A percentile compares a stretch with the other conserved stretches of the same genome.
Conservation (phyloP, 2,113 vertebrate genomes). For the Indicator maculatus region DNA sequence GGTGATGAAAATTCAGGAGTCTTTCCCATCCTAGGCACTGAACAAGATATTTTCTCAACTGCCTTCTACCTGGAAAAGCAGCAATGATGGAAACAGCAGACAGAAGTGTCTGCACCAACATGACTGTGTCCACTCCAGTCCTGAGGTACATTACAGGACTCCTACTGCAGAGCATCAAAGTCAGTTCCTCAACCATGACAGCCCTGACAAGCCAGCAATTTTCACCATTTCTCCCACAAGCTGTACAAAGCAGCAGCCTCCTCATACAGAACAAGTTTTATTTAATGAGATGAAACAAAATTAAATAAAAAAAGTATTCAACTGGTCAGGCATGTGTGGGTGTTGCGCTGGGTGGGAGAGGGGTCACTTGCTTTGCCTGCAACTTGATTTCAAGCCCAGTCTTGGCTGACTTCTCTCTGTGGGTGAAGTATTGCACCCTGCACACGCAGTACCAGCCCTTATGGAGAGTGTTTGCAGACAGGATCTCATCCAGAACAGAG, state of each 20-base stretch:
- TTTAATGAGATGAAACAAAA: background rate
- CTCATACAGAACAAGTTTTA: accelerated
- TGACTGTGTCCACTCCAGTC: accelerated
- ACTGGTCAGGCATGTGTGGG: accelerated
- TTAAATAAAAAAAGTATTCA: accelerated
- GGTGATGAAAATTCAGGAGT: background rate
- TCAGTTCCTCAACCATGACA: accelerated
- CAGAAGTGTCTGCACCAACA: accelerated
- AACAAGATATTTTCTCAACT: background rate
- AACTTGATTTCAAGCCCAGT: background rate
- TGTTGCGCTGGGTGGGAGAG: background rate
- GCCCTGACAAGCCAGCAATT: background rate
- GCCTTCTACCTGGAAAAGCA: background rate
- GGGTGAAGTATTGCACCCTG: background rate
- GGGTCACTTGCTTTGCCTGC: background rate
- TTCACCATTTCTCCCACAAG: background rate
- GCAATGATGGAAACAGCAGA: background rate
- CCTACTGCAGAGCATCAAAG: background rate
- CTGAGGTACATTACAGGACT: accelerated
- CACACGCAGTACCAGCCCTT: background rate
- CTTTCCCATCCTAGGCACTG: background rate
- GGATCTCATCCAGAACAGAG: background rate
- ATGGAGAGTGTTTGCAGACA: background rate
- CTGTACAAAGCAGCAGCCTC: background rate
- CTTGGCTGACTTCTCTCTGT: background rate